Evolutionary conservation across 2,888 invertebrate species (phyloP), one percentile per base, ranked within the genome.

Genomic region (Falcaria lacertinaria): DNA sequence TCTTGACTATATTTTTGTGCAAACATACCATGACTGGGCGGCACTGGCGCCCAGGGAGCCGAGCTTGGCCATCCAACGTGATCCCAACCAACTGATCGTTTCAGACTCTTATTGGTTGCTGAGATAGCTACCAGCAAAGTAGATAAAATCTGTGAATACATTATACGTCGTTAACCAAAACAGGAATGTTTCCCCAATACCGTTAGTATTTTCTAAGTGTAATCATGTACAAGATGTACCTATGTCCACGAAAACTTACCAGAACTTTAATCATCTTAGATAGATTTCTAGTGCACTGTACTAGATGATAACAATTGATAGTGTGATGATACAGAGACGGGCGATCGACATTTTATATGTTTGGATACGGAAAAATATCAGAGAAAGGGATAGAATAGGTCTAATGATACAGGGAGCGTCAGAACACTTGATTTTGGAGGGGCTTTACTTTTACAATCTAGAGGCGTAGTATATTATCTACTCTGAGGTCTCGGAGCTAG

Each of bases 311-410:
- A 44, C 62, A 54, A 57, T 49, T 49, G 59, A 53, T 60, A 61
- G 44, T 76, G 48, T 82, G 77, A 70, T 76, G 58, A 46, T 50
- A 37, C 52, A 56, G 48, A 41, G 50, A 50, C 50, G 51, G 45
- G 46, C 41, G 50, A 47, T 50, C 44, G 50, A 48, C 67, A 56
- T 80, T 88, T 78, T 88, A 87, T 88, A 88, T 65, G 55, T 51
- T 66, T 52, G 61, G 63, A 75, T 55, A 64, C 87, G 88, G 87
- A 86, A 88, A 75, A 64, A 58, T 48, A 54, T 55, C 52, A 54
- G 70, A 76, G 83, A 86, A 83, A 85, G 85, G 83, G 79, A 79
- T 37, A n/a, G n/a, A n/a, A n/a, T n/a, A 11, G 11, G 11, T 36
- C 22, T 36, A 36, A 36, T 16, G 7, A 19, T 14, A 14, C 13